Conservation (phyloP, 2,113 vertebrate genomes). For the Monarcha castaneiventris region DNA sequence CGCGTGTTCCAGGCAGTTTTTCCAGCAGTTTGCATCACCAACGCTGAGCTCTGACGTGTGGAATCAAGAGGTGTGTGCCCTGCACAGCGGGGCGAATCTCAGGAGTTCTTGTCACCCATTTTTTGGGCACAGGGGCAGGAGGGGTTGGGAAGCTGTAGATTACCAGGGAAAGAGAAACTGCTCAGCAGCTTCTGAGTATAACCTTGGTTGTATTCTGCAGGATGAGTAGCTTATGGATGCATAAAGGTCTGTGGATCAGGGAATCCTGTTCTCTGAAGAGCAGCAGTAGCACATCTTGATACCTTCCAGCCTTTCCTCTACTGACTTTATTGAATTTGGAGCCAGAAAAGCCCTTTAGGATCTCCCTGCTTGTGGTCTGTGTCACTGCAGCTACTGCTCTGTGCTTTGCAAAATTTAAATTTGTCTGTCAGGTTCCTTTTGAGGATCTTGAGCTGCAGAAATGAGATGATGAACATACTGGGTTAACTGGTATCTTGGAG, state of each 20-base stretch:
- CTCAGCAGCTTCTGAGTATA: background rate
- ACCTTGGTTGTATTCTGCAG: background rate
- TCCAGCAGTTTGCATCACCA: background rate
- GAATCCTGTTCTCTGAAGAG: background rate
- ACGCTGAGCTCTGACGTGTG: background rate
- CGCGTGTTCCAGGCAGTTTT: background rate
- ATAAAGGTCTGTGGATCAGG: background rate
- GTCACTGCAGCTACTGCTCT: background rate
- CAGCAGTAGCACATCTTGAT: background rate
- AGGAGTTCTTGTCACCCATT: background rate
- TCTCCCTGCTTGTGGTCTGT: background rate
- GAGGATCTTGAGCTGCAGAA: background rate
- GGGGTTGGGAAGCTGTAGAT: background rate
- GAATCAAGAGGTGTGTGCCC: background rate
- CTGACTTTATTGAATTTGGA: background rate
- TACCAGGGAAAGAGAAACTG: background rate
- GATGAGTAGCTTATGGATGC: fast-evolving
- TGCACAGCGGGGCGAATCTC: background rate
- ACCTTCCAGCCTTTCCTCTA: background rate
- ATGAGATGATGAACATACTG: fast-evolving
- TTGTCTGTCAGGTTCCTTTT: background rate
- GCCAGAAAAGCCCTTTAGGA: background rate
- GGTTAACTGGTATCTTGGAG: background rate
- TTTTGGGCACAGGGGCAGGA: background rate
- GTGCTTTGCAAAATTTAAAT: background rate